Base-by-base conservation (phyloP, 2,113 vertebrate genomes). In the Amphiprion percula region DNA sequence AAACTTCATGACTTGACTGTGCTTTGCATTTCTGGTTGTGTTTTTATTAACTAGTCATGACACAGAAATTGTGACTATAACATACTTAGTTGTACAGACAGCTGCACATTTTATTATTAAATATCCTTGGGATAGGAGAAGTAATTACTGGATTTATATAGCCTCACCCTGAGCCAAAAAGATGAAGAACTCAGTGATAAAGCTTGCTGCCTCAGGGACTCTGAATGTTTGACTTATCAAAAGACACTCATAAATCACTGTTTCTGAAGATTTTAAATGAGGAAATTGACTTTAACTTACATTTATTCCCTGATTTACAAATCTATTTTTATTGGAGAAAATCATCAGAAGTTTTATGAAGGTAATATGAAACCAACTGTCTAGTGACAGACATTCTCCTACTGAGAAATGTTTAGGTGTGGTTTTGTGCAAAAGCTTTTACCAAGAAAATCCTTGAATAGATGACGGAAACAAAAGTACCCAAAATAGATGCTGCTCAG, bases 161-260 rank as follows among this genome's bases (percentile, higher is more conserved):
- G 69, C 28, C 55, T 65, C 23, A 87, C 49, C 77, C 79, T 82
- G 64, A 89, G 79, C 82, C 85, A 91, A 85, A 77, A 82, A 88
- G 67, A 73, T 75, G 74, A 91, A 88, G 67, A 70, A 83, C 77
- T 80, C 30, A 50, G 88, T 84, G 72, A 89, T 91, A 80, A 88
- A 92, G 88, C 67, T 69, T 12, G 1, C 49, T 80, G 86, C 90
- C 78, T 54, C 9, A 9, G 75, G 87, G 71, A 80, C 50, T 64
- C 24, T 46, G 33, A 65, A 66, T 82, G 41, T 88, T 41, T 52
- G 15, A 54, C 46, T 77, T 65, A 74, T 84, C n/a, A 85, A 73
- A 82, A 86, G 56, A 65, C 37, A 58, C 17, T 72, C 82, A 86
- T 93, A 88, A 93, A 92, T 91, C 85, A 81, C 15, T 10, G 19